Percentiles rank a stretch among this genome's conserved stretches.
Evolutionary conservation across 2,797 vertebrate genomes (phyloP).

Genomic region (Cuniculus paca): DNA sequence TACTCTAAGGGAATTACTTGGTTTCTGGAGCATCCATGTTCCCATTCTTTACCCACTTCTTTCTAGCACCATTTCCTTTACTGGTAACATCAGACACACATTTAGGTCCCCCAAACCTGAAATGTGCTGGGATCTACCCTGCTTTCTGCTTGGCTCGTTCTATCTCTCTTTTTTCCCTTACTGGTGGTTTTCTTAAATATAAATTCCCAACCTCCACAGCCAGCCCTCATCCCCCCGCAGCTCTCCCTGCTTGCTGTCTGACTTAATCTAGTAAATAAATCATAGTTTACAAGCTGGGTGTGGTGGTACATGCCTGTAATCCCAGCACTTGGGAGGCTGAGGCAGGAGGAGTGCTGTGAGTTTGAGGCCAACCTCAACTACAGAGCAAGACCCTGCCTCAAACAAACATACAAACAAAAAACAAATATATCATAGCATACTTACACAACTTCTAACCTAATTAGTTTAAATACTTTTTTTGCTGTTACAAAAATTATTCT

Average conservation of each 20-base stretch:
- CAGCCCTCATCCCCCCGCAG: neutral
- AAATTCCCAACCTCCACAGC: neutral
- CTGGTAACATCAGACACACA: neutral
- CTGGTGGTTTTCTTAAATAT: neutral
- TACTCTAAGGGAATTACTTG: neutral
- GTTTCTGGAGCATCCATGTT: neutral
- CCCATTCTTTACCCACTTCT: neutral
- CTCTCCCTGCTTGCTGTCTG: neutral
- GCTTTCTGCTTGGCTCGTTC: neutral
- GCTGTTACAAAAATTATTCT: neutral
- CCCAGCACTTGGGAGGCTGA: neutral
- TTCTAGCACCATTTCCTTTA: neutral
- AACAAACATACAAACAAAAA: too few species aligned
- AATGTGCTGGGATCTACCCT: neutral
- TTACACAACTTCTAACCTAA: neutral
- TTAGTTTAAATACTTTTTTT: neutral
- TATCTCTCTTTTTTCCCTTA: slow-evolving; percentile 1
- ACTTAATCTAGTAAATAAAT: neutral
- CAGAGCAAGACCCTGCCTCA: neutral
- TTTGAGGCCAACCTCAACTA: neutral
- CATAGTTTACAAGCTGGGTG: neutral
- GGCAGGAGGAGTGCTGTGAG: neutral
- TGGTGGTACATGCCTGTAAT: neutral
- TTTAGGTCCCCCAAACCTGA: neutral
- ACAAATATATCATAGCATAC: neutral